A percentile compares a stretch with the other conserved stretches of the same genome.
phyloP scores from a whole-genome alignment of 92 coral and sea anemone genomes.

The Desmophyllum pertusum region DNA sequence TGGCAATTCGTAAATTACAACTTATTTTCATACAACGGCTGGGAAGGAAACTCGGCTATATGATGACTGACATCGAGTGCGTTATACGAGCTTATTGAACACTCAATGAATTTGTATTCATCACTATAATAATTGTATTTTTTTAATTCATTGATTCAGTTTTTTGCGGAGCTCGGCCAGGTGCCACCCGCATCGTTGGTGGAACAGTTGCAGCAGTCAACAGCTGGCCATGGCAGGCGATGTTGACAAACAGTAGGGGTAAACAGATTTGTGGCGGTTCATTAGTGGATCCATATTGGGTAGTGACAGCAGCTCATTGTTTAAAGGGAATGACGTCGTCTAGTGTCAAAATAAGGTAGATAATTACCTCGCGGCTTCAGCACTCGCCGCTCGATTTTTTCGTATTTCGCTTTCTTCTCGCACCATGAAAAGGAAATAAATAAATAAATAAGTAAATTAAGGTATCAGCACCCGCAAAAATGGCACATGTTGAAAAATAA shows the following conservation, averaged over 20 bases:
- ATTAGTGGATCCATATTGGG: slow-evolving; percentile 12
- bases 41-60: too few relatives aligned
- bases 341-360: neutral
- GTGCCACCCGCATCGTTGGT: neutral
- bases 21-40: too few relatives aligned
- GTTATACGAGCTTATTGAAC: neutral
- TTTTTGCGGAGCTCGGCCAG: neutral
- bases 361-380: too few relatives aligned
- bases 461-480: too few relatives aligned
- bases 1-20: too few relatives aligned
- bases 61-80: neutral
- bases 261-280: neutral
- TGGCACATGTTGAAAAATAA: too few relatives aligned
- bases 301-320: slow-evolving; percentile 15
- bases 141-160: neutral
- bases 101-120: too few relatives aligned
- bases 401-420: neutral
- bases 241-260: neutral
- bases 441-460: too few relatives aligned
- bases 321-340: neutral
- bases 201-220: neutral
- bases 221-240: slow-evolving; percentile 24
- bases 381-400: too few relatives aligned
- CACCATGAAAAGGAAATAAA: neutral
- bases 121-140: neutral